phyloP scores from a whole-genome alignment of 2,113 vertebrate genomes.

The Salminus brasiliensis region DNA sequence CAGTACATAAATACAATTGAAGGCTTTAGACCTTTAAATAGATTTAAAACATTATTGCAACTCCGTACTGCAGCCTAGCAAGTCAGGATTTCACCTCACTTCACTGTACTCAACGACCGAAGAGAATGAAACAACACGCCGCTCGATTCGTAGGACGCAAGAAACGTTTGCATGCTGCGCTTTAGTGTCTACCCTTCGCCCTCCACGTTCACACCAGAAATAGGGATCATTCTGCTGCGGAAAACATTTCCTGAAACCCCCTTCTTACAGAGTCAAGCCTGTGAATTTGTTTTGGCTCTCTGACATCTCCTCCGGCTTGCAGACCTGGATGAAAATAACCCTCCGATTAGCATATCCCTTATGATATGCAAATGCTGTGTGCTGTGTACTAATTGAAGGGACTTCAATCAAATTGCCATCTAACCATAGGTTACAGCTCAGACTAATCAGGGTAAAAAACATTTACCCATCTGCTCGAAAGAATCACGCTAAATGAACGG shows the following conservation, averaged over 20 bases:
- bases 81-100: constrained; percentile 68
- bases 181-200: constrained; percentile 4
- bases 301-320: constrained; percentile 15
- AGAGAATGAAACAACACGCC: constrained; percentile 70
- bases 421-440: constrained; percentile 10
- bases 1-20: constrained; percentile 63
- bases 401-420: constrained; percentile 23
- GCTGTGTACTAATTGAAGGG: constrained; percentile 29
- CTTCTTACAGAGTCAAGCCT: neutral
- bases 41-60: constrained; percentile 83
- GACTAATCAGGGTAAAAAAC: neutral
- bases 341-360: constrained; percentile 27
- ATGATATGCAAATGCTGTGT: constrained; percentile 39
- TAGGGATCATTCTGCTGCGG: neutral
- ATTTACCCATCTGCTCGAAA: constrained; percentile 29
- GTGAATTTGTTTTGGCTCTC: constrained; percentile 17
- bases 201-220: neutral
- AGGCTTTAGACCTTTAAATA: constrained; percentile 55
- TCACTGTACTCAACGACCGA: constrained; percentile 73
- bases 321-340: constrained; percentile 38
- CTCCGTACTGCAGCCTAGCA: constrained; percentile 45
- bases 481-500: constrained; percentile 6
- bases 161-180: constrained; percentile 43
- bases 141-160: constrained; percentile 37
- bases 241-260: constrained; percentile 5